phyloP scores from a whole-genome alignment of 2,113 vertebrate genomes.

The Leiothrix lutea region DNA sequence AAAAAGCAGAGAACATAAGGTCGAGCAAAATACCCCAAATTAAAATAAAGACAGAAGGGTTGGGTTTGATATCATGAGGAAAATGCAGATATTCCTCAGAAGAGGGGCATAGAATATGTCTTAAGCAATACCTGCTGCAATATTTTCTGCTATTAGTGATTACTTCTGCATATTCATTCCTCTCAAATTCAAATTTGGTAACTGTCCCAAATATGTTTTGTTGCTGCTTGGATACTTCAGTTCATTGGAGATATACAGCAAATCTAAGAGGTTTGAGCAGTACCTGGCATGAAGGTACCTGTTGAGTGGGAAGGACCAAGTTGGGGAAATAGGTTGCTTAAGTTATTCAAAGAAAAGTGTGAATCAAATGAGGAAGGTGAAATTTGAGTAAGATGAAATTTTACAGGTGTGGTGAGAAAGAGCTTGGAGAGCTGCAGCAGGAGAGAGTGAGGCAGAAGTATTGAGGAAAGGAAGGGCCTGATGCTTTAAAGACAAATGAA shows the following conservation, averaged over 20 bases:
- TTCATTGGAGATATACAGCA: background rate
- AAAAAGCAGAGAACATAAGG: background rate
- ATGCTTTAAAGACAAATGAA: background rate
- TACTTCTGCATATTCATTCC: background rate
- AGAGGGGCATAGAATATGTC: background rate
- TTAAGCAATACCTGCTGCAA: background rate
- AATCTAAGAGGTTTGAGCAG: background rate
- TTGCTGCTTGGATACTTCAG: background rate
- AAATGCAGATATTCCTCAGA: background rate
- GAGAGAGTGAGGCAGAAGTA: background rate
- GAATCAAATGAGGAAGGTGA: background rate
- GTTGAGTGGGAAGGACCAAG: background rate
- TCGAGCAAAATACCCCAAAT: background rate
- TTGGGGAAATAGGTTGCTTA: background rate
- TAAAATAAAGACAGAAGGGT: background rate
- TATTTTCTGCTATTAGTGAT: background rate
- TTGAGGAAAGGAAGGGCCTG: background rate
- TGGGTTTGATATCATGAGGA: background rate
- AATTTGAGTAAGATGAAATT: background rate
- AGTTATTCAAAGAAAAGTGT: background rate
- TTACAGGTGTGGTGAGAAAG: background rate
- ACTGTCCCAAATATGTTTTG: background rate
- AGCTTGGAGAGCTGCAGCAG: background rate
- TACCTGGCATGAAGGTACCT: background rate
- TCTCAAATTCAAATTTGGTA: background rate